Conservation (phyloP, 2,888 invertebrate genomes). For the Tetanocera ferruginea region DNA sequence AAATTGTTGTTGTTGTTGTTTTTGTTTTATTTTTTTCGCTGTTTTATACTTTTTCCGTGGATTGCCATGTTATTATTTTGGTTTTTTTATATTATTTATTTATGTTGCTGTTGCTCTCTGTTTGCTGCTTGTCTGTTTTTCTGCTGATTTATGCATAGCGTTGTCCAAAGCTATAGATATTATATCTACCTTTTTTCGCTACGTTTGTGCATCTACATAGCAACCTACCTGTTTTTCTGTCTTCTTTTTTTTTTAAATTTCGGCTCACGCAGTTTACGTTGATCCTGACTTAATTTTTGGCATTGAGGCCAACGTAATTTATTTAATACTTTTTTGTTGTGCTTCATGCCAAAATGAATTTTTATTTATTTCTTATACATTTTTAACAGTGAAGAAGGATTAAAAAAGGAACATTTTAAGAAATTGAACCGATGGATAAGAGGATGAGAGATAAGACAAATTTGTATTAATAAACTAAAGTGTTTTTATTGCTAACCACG, state of each 20-base stretch:
- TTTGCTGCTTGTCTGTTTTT: not conserved
- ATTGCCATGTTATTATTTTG: not conserved
- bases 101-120: not conserved
- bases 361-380: too few relatives aligned
- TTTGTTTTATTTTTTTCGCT: not conserved
- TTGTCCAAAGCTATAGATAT: slow-evolving; percentile 7
- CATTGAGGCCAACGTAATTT: not conserved
- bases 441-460: too few relatives aligned
- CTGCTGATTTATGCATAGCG: slow-evolving; percentile 27
- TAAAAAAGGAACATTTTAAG: too few relatives aligned
- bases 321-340: not conserved
- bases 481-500: too few relatives aligned
- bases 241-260: too few relatives aligned
- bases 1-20: not conserved
- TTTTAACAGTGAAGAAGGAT: too few relatives aligned
- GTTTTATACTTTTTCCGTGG: not conserved
- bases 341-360: too few relatives aligned
- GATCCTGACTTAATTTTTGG: slow-evolving; percentile 12
- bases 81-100: not conserved
- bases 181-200: not conserved
- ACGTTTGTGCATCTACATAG: not conserved
- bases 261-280: not conserved
- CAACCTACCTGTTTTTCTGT: not conserved
- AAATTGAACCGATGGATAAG: too few relatives aligned
- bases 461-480: too few relatives aligned